A percentile compares a stretch with the other conserved stretches of the same genome.
Evolutionary conservation across 2,888 invertebrate genomes (phyloP).

Genomic region (Scaptomyza parva): DNA sequence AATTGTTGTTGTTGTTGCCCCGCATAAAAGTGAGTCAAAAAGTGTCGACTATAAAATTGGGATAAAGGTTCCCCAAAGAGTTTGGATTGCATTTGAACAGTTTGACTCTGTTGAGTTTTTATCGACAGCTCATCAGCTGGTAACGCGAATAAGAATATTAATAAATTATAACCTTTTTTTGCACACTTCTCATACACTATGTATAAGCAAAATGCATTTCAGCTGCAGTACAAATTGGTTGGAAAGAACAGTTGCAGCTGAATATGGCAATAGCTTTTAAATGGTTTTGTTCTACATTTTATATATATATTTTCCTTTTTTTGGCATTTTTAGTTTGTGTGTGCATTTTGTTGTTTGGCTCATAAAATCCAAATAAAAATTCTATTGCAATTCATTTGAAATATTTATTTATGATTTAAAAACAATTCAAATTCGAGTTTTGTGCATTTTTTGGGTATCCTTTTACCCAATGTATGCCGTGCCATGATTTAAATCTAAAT

Average conservation of each 20-base stretch:
- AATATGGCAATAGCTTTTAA: slow-evolving; percentile 6
- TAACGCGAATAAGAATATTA: not conserved
- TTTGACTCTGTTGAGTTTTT: not conserved
- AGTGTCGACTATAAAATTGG: not conserved
- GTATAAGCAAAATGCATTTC: not conserved
- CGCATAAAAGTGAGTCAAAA: slow-evolving; percentile 10
- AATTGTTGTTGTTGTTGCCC: slow-evolving; percentile 22
- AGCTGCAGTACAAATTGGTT: not conserved
- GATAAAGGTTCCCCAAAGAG: not conserved
- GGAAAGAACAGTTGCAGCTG: slow-evolving; percentile 10
- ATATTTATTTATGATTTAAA: slow-evolving; percentile 71
- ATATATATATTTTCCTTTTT: slow-evolving; percentile 8
- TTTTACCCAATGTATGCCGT: not conserved
- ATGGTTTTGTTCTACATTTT: slow-evolving; percentile 32
- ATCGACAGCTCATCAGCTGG: slow-evolving; percentile 8
- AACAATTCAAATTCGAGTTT: slow-evolving; percentile 53
- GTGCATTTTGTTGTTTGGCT: not conserved
- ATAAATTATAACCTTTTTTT: slow-evolving; percentile 1
- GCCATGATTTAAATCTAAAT: slow-evolving; percentile 13
- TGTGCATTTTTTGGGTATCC: slow-evolving; percentile 21
- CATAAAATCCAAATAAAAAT: slow-evolving; percentile 45
- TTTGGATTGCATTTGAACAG: not conserved
- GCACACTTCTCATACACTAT: not conserved
- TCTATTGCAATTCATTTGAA: slow-evolving; percentile 59
- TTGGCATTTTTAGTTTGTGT: slow-evolving; percentile 15